These are phyloP conservation scores for Margarornis squamiger DNA, from an alignment of 2,797 vertebrate genomes.

Conservation along the genomic window DNA sequence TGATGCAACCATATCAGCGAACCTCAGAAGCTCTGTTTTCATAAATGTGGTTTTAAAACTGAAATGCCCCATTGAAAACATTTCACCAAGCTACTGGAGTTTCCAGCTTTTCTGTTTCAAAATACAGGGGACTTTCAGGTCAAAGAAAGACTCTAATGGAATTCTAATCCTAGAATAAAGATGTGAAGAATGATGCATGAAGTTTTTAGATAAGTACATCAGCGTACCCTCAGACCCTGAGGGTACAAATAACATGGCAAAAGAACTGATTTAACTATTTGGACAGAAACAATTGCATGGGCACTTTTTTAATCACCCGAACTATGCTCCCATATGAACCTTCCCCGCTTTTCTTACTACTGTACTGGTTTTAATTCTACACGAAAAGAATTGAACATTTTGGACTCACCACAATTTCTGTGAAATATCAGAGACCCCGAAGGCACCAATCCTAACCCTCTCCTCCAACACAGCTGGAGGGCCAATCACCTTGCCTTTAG, in stretches of 20 bases:
- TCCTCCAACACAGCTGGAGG: neutral
- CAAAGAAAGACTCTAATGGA: neutral
- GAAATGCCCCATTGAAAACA: neutral
- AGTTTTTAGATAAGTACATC: neutral
- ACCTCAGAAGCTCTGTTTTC: neutral
- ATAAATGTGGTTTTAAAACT: constrained; percentile 20
- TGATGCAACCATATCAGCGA: neutral
- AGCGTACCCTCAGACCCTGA: neutral
- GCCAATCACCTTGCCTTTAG: neutral
- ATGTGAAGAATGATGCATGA: neutral
- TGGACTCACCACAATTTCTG: neutral
- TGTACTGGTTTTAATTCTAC: neutral
- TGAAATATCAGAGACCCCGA: neutral
- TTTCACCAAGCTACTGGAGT: neutral
- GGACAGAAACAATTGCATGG: neutral
- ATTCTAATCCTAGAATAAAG: neutral
- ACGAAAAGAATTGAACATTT: neutral
- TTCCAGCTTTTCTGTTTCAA: constrained; percentile 2
- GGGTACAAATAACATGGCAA: neutral
- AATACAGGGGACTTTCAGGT: neutral
- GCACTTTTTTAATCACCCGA: neutral
- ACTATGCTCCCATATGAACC: neutral
- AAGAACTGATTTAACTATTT: neutral
- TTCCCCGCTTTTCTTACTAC: neutral
- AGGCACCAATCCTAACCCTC: neutral